These are phyloP conservation scores for Allygus modestus DNA, from an alignment of 2,888 invertebrate genomes.

Conservation along the genomic window DNA sequence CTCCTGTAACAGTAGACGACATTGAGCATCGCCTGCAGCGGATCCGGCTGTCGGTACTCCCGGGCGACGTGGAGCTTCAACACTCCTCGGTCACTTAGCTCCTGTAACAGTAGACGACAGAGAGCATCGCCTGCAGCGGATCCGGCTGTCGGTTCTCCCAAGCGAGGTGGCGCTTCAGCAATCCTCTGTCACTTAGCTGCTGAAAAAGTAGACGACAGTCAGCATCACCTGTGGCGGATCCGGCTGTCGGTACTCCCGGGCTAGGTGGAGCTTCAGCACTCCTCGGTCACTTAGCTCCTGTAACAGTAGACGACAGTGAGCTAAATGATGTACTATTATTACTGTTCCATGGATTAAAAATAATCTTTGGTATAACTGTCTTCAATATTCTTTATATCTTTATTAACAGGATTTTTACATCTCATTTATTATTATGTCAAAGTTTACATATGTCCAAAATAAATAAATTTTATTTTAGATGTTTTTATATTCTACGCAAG, in stretches of 20 bases:
- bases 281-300: constrained; percentile 76
- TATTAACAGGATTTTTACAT: too few species aligned
- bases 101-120: constrained; percentile 10
- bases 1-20: too few species aligned
- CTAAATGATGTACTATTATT: too few species aligned
- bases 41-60: constrained; percentile 65
- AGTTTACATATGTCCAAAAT: too few species aligned
- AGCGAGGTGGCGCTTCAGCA: constrained; percentile 74
- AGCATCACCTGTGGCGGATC: constrained; percentile 66
- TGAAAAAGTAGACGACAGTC: constrained; percentile 68
- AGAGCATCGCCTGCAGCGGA: constrained; percentile 66
- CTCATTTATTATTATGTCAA: too few species aligned
- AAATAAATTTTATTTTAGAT: too few species aligned
- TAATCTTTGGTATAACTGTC: too few species aligned
- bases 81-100: constrained; percentile 67
- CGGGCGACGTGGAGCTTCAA: constrained; percentile 73
- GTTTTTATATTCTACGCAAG: neutral
- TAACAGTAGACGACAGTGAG: neutral
- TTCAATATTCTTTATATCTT: too few species aligned
- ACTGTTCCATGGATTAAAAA: too few species aligned
- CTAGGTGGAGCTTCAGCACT: constrained; percentile 74
- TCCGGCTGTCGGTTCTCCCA: constrained; percentile 64
- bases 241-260: constrained; percentile 63
- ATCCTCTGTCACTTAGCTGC: constrained; percentile 75
- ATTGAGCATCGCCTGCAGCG: constrained; percentile 64